Percentiles rank a stretch among this genome's conserved stretches.
These are phyloP conservation scores for Tretioscincus oriximinensis DNA, from an alignment of 2,113 vertebrate genomes.

Conservation along the genomic window DNA sequence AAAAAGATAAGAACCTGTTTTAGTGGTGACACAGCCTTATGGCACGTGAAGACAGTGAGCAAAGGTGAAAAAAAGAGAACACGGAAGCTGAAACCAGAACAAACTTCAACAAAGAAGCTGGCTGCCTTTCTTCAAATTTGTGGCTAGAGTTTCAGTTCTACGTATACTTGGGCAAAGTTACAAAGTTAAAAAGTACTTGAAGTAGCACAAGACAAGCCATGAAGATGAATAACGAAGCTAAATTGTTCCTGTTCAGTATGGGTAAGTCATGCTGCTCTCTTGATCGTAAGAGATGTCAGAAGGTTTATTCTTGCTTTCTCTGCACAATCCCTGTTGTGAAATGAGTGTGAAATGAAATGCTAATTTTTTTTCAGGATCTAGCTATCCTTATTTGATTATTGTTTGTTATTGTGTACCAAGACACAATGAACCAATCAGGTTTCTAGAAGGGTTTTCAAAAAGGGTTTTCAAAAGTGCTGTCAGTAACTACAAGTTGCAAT, in stretches of 20 bases:
- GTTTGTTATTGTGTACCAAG: no score
- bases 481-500: no score
- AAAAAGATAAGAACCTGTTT: neutral
- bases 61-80: neutral
- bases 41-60: conserved; percentile 36
- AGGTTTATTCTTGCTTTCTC: neutral
- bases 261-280: conserved; percentile 58
- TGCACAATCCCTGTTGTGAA: no score
- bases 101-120: conserved; percentile 1
- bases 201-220: conserved; percentile 26
- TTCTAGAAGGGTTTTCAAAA: no score
- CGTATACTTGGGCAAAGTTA: neutral
- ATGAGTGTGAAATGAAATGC: conserved; percentile 8
- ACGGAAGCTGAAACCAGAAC: neutral
- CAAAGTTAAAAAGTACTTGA: conserved; percentile 16
- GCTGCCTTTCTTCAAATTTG: neutral
- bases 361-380: neutral
- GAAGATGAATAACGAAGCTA: neutral
- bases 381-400: neutral
- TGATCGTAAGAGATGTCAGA: neutral
- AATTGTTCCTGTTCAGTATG: conserved; percentile 49
- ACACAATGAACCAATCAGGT: no score
- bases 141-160: conserved; percentile 2
- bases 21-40: conserved; percentile 17
- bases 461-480: no score